Base-by-base conservation (phyloP, 2,888 invertebrate genomes). In the Slavum lentiscoides region DNA sequence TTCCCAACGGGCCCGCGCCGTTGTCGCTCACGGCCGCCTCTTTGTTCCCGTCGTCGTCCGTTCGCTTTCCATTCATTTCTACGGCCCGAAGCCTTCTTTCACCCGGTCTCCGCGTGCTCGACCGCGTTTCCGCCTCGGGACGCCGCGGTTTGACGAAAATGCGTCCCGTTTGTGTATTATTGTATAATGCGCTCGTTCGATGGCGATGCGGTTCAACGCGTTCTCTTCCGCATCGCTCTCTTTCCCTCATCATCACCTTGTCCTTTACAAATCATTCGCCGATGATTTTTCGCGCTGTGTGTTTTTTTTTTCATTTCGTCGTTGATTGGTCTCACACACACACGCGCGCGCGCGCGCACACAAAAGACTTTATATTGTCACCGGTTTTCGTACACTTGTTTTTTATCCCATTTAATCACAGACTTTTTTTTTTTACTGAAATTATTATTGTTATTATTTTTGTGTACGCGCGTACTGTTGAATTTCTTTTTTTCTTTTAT, bases 11-110 rank as follows among this genome's bases (percentile, higher is more conserved):
- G 68, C 39, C 39, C 17, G 6, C 8, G 1, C 30, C n/a, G n/a
- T 30, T 30, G 30, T 30, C 13, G 64, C 69, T 70, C 23, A 19
- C 67, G 49, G 68, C 39, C 39, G 17, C 19, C 8, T 69, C 53
- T 69, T 69, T 61, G 61, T 76, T 69, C 76, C 68, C 17, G 59
- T 43, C 43, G 43, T 43, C 9, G n/a, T n/a, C 9, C 43, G 43
- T 43, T 9, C 17, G 68, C 37, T 30, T 37, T 17, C 58, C 39
- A 49, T 37, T 76, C 61, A 68, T 61, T 43, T 43, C 61, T 49
- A 61, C 37, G 61, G 76, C 69, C 76, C 53, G 23, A 8, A 68
- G 61, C 53, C 19, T 37, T 69, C n/a, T n/a, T 15, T 17, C 37
- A 6, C 1, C n/a, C 1, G 4, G 7, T 21, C 9, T 49, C 5